Conservation (phyloP, 2,888 invertebrate species). For the Aproaerema taeniolella region DNA sequence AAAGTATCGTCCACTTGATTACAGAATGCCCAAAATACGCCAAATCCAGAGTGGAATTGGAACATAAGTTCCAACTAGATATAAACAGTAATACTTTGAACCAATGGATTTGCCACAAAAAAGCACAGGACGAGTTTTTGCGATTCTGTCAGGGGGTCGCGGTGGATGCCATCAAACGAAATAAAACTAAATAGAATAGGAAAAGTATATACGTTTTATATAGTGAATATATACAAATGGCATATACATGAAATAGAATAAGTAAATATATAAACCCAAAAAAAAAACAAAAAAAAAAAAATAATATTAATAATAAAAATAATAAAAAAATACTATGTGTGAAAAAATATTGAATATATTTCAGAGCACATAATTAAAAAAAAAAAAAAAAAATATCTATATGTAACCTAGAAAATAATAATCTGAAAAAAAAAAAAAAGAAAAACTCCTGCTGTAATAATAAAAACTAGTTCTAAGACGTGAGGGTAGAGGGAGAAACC, state of each 20-base stretch:
- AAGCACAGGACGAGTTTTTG: too few relatives aligned
- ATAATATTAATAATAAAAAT: slow-evolving; percentile 19
- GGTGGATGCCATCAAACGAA: too few relatives aligned
- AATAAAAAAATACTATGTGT: slow-evolving; percentile 14
- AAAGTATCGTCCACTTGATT: neutral
- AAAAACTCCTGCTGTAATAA: too few relatives aligned
- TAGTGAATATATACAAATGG: neutral
- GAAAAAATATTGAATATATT: too few relatives aligned
- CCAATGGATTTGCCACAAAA: too few relatives aligned
- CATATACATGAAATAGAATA: neutral
- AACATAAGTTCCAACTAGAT: neutral
- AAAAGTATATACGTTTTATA: neutral
- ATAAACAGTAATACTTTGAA: neutral
- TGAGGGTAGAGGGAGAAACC: too few relatives aligned
- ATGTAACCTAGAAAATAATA: slow-evolving; percentile 16
- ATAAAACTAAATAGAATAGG: too few relatives aligned
- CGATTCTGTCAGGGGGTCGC: neutral
- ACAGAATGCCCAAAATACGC: neutral
- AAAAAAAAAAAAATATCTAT: too few relatives aligned
- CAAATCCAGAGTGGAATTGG: neutral
- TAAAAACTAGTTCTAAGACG: too few relatives aligned
- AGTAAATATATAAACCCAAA: neutral
- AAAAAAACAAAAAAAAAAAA: neutral
- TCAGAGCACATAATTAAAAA: too few relatives aligned
- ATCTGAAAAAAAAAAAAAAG: slow-evolving; percentile 9